Conservation (phyloP, 1,140 invertebrate species). For the Cotesia typhae region DNA sequence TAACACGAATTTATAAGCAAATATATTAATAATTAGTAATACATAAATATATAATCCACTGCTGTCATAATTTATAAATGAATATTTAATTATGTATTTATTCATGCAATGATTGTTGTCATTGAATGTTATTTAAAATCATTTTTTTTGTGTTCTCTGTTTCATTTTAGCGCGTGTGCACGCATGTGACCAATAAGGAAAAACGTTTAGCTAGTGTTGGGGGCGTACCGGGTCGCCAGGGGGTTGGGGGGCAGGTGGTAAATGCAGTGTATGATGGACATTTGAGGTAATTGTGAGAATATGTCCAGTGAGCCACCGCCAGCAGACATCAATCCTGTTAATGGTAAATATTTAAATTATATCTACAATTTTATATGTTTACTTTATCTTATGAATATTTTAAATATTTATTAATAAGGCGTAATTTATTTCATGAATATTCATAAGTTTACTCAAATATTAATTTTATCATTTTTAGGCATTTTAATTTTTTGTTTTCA, state of each 20-base stretch:
- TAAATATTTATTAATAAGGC: neutral
- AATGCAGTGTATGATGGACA: constrained; percentile 47
- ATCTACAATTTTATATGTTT: neutral
- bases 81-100: constrained; percentile 1
- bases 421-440: neutral
- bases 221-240: neutral
- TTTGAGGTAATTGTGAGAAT: constrained; percentile 42
- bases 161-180: constrained; percentile 39
- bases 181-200: constrained; percentile 40
- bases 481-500: too few species aligned
- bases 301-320: constrained; percentile 53
- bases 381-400: neutral
- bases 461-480: neutral
- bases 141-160: constrained; percentile 16
- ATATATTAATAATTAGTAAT: constrained; percentile 6
- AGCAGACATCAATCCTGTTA: constrained; percentile 41
- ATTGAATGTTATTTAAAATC: neutral
- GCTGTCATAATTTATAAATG: constrained; percentile 10
- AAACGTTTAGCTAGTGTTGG: constrained; percentile 2
- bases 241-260: constrained; percentile 41
- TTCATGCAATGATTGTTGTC: constrained; percentile 13
- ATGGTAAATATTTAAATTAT: constrained; percentile 41
- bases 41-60: neutral
- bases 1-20: neutral
- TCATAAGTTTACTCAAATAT: neutral